Base-by-base conservation (phyloP, 2,113 vertebrate genomes). In the Lasiurus cinereus region DNA sequence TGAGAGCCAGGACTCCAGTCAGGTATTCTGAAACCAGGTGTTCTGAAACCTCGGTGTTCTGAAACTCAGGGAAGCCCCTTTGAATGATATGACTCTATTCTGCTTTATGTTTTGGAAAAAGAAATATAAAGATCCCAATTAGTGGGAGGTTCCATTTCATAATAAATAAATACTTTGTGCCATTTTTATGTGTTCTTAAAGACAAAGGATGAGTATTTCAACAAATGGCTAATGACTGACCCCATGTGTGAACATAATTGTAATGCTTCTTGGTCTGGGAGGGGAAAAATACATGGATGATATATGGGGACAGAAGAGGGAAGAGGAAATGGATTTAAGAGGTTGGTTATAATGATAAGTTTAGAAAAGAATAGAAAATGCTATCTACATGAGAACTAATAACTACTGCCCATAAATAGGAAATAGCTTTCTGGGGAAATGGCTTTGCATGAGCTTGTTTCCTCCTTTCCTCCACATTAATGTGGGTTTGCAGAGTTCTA, bases 261-360 rank as follows among this genome's bases (percentile, higher is more conserved):
- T 36, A 48, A 46, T 59, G 21, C 18, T 39, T 62, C 36, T 66
- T 46, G 16, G 69, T 48, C 11, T 67, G 39, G 59, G 50, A 66
- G 16, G 64, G 79, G 56, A 56, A 50, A 89, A 76, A 54, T 7
- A 13, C 6, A 46, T n/a, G 83, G 48, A 24, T 90, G 56, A 94
- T 72, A 94, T 77, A 73, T 19, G 22, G 27, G 22, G 15, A 43
- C 46, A 88, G 79, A 64, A 8, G 29, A 92, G 77, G 67, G 19
- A 87, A 43, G 54, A 82, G 80, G 27, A 94, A 93, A 84, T 56
- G 62, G 48, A 90, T 64, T 83, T 73, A 69, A 95, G 66, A 72
- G 24, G 9, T 21, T 85, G 50, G 54, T 79, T 92, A 56, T 59
- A 29, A 52, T 36, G 1, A 11, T 12, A 48, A 59, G 54, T 36